These are phyloP conservation scores for Sorex araneus DNA, from an alignment of 2,113 vertebrate genomes.

Conservation along the genomic window DNA sequence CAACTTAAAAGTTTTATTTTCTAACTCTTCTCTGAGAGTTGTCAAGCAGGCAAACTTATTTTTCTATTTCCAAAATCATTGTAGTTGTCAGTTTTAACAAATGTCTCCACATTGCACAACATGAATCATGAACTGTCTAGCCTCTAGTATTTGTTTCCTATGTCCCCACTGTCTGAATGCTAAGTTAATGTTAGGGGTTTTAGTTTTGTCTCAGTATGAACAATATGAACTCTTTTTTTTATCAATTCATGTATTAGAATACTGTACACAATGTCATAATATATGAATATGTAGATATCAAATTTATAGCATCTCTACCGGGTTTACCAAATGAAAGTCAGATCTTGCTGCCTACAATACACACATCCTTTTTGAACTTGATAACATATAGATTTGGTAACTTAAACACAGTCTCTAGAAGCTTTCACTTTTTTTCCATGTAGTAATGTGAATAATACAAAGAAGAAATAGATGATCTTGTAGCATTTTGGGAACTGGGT, in stretches of 20 bases:
- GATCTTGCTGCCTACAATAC: rapidly evolving
- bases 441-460: neutral
- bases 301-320: neutral
- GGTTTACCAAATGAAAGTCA: neutral
- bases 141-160: neutral
- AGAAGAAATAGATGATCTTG: neutral
- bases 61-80: slow-evolving; percentile 15
- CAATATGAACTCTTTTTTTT: neutral
- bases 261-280: neutral
- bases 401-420: neutral
- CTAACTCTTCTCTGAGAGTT: neutral
- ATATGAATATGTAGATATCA: neutral
- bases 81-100: neutral
- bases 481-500: neutral
- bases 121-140: neutral
- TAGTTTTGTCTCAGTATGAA: neutral
- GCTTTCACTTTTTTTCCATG: neutral
- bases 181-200: neutral
- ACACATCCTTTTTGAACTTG: neutral
- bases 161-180: neutral
- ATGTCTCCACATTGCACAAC: neutral
- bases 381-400: neutral
- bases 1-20: slow-evolving; percentile 7
- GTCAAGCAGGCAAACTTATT: neutral
- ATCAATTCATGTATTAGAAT: neutral